These are phyloP conservation scores for Galagoides demidoff DNA, from an alignment of 2,797 vertebrate genomes.

Conservation along the genomic window DNA sequence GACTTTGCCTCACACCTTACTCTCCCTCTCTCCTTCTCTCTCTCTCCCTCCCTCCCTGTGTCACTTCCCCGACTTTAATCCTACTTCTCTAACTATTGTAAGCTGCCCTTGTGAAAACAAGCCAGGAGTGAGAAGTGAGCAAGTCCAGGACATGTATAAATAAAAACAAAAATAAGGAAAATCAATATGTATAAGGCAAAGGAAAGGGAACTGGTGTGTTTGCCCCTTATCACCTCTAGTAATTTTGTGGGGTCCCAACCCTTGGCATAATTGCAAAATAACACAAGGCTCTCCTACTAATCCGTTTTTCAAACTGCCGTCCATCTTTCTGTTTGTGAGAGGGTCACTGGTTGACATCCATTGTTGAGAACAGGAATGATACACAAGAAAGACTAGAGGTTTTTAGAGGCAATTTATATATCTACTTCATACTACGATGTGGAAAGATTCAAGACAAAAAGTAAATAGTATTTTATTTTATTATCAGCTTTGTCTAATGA, in stretches of 20 bases:
- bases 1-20: neutral
- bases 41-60: neutral
- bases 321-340: neutral
- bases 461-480: neutral
- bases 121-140: neutral
- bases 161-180: neutral
- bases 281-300: neutral
- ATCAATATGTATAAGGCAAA: neutral
- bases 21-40: neutral
- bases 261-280: neutral
- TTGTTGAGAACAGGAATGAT: neutral
- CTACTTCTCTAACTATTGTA: too few relatives aligned
- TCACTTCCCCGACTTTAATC: neutral
- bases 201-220: neutral
- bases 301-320: neutral
- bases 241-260: neutral
- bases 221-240: neutral
- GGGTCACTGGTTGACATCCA: neutral
- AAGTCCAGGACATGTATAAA: neutral
- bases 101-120: neutral
- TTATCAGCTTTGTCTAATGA: neutral
- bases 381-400: neutral
- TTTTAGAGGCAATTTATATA: neutral
- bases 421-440: neutral
- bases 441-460: neutral